A percentile compares a stretch with the other conserved stretches of the same genome.
These are phyloP conservation scores for Phengaris alcon DNA, from an alignment of 2,888 invertebrate species.

Conservation along the genomic window DNA sequence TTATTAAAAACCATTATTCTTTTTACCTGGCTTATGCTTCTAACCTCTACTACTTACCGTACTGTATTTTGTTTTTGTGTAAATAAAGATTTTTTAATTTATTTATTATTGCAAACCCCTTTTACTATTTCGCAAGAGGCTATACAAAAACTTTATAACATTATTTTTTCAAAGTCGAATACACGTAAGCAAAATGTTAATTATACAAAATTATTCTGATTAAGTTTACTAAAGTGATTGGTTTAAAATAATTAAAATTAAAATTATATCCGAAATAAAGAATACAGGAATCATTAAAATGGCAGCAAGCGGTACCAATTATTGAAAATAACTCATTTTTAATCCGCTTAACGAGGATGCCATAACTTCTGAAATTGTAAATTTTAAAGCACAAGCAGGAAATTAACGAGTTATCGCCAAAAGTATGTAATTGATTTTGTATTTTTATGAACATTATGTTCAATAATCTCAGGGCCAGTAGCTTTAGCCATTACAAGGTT, in stretches of 20 bases:
- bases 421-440: constrained; percentile 17
- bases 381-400: constrained; percentile 3
- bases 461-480: not conserved
- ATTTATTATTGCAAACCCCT: no score
- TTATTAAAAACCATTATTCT: no score
- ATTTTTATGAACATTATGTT: not conserved
- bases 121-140: no score
- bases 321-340: constrained; percentile 29
- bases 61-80: no score
- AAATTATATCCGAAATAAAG: not conserved
- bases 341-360: constrained; percentile 26
- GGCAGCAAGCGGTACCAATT: constrained; percentile 16
- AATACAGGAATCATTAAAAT: constrained; percentile 25
- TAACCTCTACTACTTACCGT: no score
- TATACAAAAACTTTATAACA: not conserved
- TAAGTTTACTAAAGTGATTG: not conserved
- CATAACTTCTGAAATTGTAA: constrained; percentile 24
- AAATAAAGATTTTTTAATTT: no score
- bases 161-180: not conserved
- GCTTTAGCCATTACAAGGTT: no score
- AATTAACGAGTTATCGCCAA: constrained; percentile 11
- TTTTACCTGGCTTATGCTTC: no score
- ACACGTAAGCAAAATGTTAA: not conserved
- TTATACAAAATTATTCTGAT: not conserved
- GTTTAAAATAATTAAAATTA: constrained; percentile 11